Evolutionary conservation across 1,140 invertebrate species (phyloP).

Genomic region (Diplogasteroides magnus): DNA sequence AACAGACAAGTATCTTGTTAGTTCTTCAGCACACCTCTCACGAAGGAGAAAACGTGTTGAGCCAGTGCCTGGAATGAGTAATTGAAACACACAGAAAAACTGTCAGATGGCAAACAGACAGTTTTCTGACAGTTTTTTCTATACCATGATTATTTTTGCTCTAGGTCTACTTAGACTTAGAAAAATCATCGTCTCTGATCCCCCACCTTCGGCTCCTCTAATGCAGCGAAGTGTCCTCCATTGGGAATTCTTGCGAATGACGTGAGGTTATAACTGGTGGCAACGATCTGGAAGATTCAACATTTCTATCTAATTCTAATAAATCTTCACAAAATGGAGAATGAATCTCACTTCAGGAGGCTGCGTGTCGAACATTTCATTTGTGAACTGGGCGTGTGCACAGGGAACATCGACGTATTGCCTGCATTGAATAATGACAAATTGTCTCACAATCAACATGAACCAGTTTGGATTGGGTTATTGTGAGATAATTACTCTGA

Average conservation of each 20-base stretch:
- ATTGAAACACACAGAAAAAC: too few species aligned
- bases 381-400: slow-evolving; percentile 54
- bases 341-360: slow-evolving; percentile 47
- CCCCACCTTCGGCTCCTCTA: slow-evolving; percentile 76
- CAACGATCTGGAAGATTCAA: slow-evolving; percentile 54
- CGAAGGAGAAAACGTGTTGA: slow-evolving; percentile 61
- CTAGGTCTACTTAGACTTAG: too few species aligned
- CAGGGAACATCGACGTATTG: slow-evolving; percentile 43
- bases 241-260: neutral
- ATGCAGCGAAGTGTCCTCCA: slow-evolving; percentile 70
- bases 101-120: too few species aligned
- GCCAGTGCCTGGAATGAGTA: slow-evolving; percentile 66
- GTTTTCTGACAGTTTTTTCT: too few species aligned
- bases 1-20: too few species aligned
- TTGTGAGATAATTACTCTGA: too few species aligned
- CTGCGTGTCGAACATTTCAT: slow-evolving; percentile 53
- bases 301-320: neutral
- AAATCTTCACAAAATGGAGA: neutral
- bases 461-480: too few species aligned
- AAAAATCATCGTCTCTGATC: too few species aligned
- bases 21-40: slow-evolving; percentile 36
- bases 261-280: slow-evolving; percentile 43
- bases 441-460: neutral
- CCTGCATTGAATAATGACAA: slow-evolving; percentile 18
- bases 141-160: too few species aligned